Evolutionary conservation across 2,113 vertebrate genomes (phyloP), one percentile per base, ranked within the genome.

Genomic region (Triplophysa rosa): DNA sequence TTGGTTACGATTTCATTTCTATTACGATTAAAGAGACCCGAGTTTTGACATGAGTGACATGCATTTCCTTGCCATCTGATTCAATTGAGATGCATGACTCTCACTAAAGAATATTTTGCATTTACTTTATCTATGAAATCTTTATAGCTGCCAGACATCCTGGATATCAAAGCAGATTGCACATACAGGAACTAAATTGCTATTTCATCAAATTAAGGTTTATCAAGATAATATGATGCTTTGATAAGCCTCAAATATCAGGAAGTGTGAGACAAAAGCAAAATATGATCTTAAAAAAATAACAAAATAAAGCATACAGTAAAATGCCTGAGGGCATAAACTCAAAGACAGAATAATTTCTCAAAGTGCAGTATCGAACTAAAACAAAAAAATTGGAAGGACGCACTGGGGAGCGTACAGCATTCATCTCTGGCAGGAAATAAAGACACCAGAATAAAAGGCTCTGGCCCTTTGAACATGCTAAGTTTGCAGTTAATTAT

Each of bases 341-440:
- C 81, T 80, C 84, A 86, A 88, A 87, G 70, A 87, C 86, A 87
- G 8, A 82, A 76, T 84, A 87, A 87, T 84, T 86, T 92, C 88
- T 86, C 65, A 77, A 68, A 87, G 80, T 80, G 52, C 79, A 79
- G 47, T 77, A 86, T 84, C 82, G 86, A 89, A 86, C 73, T 77
- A 9, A 63, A 67, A 62, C 23, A 8, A 14, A 45, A 12, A 58
- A 52, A 63, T 21, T 24, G 54, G 12, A 75, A 10, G 10, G n/a
- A 16, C 40, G 63, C 42, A 71, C 67, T 58, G 85, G 85, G 87
- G 84, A 89, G 81, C 70, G 81, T 64, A 67, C 64, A 63, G 54
- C 84, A 91, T 90, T 92, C 90, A 93, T 92, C 89, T 91, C 89
- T 91, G 92, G 90, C 86, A 88, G 81, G 0, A 0, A 79, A 69